Percentiles rank a stretch among this genome's conserved stretches.
phyloP scores from a whole-genome alignment of 2,113 vertebrate species.

The Xenopus borealis region DNA sequence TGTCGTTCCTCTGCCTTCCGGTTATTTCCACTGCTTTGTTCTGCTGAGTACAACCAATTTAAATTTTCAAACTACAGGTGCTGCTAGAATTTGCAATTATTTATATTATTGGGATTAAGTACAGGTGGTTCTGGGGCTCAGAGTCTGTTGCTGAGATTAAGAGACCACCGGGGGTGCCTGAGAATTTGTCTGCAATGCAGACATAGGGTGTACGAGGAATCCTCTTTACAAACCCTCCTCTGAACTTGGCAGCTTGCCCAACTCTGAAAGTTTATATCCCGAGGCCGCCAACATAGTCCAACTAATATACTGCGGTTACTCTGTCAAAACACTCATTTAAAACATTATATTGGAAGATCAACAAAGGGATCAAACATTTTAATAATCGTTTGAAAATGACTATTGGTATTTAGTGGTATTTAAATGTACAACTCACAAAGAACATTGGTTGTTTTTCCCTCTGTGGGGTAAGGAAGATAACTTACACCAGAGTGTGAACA shows the following conservation, averaged over 20 bases:
- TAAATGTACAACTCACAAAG: neutral
- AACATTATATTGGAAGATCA: neutral
- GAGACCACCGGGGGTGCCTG: constrained; percentile 21
- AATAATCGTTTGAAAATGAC: no score
- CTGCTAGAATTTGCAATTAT: no score
- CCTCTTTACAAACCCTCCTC: constrained; percentile 10
- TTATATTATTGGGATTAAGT: no score
- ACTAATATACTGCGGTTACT: constrained; percentile 14
- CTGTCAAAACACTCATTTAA: constrained; percentile 22
- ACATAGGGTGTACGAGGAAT: constrained; percentile 20
- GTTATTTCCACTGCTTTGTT: no score
- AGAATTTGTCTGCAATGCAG: neutral
- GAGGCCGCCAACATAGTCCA: constrained; percentile 31
- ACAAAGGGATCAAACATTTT: no score
- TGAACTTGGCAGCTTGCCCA: constrained; percentile 22
- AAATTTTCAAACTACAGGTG: no score
- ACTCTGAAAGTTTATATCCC: constrained; percentile 22
- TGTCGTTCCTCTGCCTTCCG: no score
- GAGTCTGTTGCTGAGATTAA: neutral
- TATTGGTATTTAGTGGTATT: neutral
- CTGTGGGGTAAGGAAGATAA: no score
- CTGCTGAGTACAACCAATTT: no score
- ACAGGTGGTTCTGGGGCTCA: neutral
- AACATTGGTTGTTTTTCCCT: neutral
- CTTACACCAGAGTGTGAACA: no score